Conservation (phyloP, 2,113 vertebrate species). For the Emydura subglobosa region DNA sequence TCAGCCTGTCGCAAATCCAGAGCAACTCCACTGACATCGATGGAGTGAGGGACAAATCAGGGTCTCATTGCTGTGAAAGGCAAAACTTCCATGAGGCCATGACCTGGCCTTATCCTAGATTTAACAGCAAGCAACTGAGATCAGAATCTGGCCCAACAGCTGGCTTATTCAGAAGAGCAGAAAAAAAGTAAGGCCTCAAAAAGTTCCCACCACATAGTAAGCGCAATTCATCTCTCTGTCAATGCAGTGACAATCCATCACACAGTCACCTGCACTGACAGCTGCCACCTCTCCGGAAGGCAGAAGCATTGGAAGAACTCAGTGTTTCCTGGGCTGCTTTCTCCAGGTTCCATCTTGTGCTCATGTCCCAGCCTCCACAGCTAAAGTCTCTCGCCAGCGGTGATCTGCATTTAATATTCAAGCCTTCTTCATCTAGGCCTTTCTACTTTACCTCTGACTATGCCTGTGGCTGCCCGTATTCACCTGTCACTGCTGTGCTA, state of each 20-base stretch:
- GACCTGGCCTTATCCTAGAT: background rate
- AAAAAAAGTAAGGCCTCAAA: background rate
- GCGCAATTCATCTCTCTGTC: background rate
- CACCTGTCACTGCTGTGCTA: background rate
- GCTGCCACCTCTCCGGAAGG: background rate
- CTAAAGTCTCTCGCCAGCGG: background rate
- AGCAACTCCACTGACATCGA: background rate
- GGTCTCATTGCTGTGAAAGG: background rate
- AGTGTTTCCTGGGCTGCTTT: background rate
- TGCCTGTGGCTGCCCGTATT: background rate
- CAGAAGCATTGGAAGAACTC: background rate
- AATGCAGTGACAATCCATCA: slow-evolving; percentile 33
- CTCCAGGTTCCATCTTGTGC: background rate
- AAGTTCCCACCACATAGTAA: background rate
- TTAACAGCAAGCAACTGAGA: background rate
- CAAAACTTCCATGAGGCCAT: background rate
- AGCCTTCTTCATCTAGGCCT: background rate
- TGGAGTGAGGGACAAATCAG: background rate
- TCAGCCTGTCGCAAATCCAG: background rate
- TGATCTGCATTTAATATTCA: slow-evolving; percentile 19
- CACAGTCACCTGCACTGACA: slow-evolving; percentile 25
- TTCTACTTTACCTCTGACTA: background rate
- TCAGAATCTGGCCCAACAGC: background rate
- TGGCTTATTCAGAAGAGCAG: background rate
- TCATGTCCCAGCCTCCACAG: background rate